These are phyloP conservation scores for Orthosia gracilis DNA, from an alignment of 2,888 invertebrate species.

Conservation along the genomic window DNA sequence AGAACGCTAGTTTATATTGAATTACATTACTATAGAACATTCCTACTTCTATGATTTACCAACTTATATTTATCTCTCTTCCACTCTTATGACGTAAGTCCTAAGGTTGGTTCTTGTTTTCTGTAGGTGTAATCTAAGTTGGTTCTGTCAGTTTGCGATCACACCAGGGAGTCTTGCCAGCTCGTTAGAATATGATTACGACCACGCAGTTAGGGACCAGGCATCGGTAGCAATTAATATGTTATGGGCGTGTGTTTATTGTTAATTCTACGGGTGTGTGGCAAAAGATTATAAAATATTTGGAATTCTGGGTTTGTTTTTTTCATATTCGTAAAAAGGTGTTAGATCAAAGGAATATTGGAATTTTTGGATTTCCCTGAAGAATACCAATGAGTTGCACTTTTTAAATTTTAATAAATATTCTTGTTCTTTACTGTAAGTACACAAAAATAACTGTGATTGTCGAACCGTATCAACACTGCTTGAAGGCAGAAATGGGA, in stretches of 20 bases:
- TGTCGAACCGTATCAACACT: not conserved
- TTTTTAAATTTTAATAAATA: too few relatives aligned
- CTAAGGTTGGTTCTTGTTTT: constrained; percentile 27
- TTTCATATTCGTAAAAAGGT: too few relatives aligned
- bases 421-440: too few relatives aligned
- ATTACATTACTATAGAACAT: constrained; percentile 37
- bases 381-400: too few relatives aligned
- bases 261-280: constrained; percentile 3
- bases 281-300: constrained; percentile 2
- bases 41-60: constrained; percentile 40
- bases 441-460: too few relatives aligned
- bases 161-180: constrained; percentile 54
- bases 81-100: fast-evolving
- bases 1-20: constrained; percentile 45
- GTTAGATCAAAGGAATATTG: too few relatives aligned
- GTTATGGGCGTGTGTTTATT: constrained; percentile 51
- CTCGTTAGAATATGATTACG: constrained; percentile 66
- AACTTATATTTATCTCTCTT: not conserved
- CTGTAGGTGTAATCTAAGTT: not conserved
- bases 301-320: not conserved
- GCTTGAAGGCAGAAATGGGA: too few relatives aligned
- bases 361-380: too few relatives aligned
- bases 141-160: constrained; percentile 31
- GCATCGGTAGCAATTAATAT: constrained; percentile 69
- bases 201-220: constrained; percentile 48